These are phyloP conservation scores for Marisa cornuarietis DNA, from an alignment of 1,140 invertebrate species.

Conservation along the genomic window DNA sequence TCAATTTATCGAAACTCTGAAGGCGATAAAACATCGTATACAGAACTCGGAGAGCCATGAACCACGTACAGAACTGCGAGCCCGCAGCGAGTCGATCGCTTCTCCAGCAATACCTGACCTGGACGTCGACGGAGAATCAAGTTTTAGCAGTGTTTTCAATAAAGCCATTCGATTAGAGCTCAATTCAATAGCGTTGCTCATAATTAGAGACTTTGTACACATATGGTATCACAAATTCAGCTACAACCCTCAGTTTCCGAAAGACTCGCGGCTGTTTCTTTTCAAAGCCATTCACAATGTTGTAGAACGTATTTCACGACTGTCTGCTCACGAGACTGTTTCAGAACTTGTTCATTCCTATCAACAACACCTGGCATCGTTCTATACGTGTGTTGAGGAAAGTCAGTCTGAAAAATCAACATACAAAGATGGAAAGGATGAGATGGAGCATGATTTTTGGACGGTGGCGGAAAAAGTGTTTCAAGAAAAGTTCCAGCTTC, in stretches of 20 bases:
- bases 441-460: neutral
- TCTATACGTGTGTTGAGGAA: constrained; percentile 34
- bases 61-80: neutral
- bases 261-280: constrained; percentile 34
- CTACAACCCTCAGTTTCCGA: constrained; percentile 29
- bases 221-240: constrained; percentile 41
- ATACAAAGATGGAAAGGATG: constrained; percentile 1
- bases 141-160: constrained; percentile 10
- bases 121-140: constrained; percentile 1
- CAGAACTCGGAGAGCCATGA: neutral
- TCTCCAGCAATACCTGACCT: constrained; percentile 7
- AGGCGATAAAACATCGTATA: neutral
- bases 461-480: constrained; percentile 43
- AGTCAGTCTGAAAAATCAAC: constrained; percentile 18
- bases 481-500: constrained; percentile 36
- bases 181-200: constrained; percentile 37
- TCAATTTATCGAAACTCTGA: neutral
- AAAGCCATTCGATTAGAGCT: constrained; percentile 33
- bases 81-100: constrained; percentile 9
- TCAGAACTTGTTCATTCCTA: constrained; percentile 34
- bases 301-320: constrained; percentile 18
- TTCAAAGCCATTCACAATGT: constrained; percentile 28
- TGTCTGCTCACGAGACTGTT: constrained; percentile 24
- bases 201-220: constrained; percentile 43
- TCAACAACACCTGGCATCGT: constrained; percentile 36